phyloP scores from a whole-genome alignment of 2,113 vertebrate genomes.

The Zosterops pallidus region DNA sequence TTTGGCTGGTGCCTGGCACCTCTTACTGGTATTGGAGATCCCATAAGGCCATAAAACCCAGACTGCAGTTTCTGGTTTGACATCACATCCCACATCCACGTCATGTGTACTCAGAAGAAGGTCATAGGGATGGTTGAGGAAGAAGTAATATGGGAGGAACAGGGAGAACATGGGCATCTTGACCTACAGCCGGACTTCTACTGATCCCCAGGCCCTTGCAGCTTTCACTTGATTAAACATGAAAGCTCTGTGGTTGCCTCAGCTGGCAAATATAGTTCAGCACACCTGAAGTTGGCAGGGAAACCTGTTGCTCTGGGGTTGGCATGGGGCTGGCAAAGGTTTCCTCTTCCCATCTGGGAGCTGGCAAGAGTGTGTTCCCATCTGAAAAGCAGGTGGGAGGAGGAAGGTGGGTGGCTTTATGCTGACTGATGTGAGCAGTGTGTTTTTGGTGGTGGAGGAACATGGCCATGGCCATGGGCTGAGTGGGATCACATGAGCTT shows the following conservation, averaged over 20 bases:
- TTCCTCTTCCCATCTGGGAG: background rate
- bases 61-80: background rate
- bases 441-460: background rate
- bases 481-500: background rate
- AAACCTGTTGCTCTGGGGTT: background rate
- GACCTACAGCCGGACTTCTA: background rate
- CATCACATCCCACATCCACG: background rate
- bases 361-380: background rate
- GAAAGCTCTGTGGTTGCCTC: background rate
- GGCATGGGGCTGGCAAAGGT: background rate
- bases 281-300: background rate
- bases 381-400: rapidly evolving
- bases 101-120: background rate
- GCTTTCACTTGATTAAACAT: background rate
- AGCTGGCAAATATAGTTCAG: background rate
- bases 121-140: background rate
- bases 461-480: rapidly evolving
- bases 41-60: background rate
- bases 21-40: rapidly evolving
- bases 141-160: background rate
- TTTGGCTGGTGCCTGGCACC: background rate
- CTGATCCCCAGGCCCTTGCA: background rate
- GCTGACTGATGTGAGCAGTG: background rate
- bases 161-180: background rate
- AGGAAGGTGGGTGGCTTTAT: background rate